Evolutionary conservation across 2,113 vertebrate genomes (phyloP), one percentile per base, ranked within the genome.

Genomic region (Cyprinodon variegatus): DNA sequence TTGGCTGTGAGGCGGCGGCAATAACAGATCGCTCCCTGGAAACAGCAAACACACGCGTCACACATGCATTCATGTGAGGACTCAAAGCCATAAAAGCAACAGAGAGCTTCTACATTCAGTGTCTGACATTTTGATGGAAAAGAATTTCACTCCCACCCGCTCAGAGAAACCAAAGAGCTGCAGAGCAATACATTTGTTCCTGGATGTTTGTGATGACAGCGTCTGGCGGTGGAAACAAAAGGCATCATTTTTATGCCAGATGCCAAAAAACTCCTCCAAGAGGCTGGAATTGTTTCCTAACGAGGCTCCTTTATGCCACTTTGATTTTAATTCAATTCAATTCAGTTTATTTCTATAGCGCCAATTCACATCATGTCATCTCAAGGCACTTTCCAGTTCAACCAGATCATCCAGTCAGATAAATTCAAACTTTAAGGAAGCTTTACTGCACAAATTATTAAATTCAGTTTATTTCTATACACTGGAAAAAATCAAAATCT

Each of bases 1-100:
- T 90, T 88, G 91, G 87, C 86, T 86, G 70, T 11, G 72, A 80
- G 81, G 72, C 75, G 29, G 77, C 76, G 40, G 77, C 38, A 63
- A 83, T 81, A 87, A 88, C 83, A 70, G 72, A 69, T 82, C 60
- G 83, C 86, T 81, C 85, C 90, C 70, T 89, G 83, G 92, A 90
- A 83, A 91, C 89, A 5, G 87, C 83, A 87, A 91, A 89, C 84
- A 82, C 66, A 71, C 69, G 80, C 76, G 71, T 77, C 81, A 81
- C 78, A 39, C 65, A 29, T 64, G 36, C 83, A 79, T 65, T 70
- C 29, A 37, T 78, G 73, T 77, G 70, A 40, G 71, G 74, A 80
- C 62, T 69, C 73, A 64, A 65, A 41, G 57, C 0, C 45, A 60
- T 3, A 65, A 68, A 61, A 57, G 45, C 70, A 64, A 76, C 80